phyloP scores from a whole-genome alignment of 2,113 vertebrate species.

The Python bivittatus region DNA sequence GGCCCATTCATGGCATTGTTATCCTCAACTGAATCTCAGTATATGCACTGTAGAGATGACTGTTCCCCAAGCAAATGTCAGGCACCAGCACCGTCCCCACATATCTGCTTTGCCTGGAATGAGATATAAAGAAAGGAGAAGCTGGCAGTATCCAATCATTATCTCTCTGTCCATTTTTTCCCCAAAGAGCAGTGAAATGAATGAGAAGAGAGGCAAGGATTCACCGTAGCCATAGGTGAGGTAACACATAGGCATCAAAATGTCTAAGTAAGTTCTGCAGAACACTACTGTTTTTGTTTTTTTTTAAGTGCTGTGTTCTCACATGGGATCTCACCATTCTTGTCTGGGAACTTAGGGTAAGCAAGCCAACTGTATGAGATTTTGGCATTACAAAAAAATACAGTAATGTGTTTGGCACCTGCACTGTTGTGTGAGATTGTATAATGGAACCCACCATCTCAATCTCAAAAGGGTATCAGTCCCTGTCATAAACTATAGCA shows the following conservation, averaged over 20 bases:
- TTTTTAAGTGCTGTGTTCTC: neutral
- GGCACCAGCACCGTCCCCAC: neutral
- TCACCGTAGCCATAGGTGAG: neutral
- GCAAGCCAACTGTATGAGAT: neutral
- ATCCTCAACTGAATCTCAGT: neutral
- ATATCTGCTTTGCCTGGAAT: neutral
- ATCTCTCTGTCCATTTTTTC: neutral
- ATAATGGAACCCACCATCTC: neutral
- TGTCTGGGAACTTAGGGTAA: neutral
- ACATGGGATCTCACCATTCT: neutral
- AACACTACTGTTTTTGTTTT: neutral
- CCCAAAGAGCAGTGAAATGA: neutral
- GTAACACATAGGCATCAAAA: neutral
- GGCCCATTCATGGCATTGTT: neutral
- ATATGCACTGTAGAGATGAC: neutral
- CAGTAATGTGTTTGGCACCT: neutral
- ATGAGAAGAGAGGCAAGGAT: neutral
- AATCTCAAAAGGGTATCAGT: neutral
- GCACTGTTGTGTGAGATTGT: neutral
- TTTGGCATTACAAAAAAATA: neutral
- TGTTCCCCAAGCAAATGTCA: too few species aligned
- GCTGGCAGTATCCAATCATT: neutral
- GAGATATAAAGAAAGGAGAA: neutral
- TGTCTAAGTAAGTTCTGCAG: neutral
- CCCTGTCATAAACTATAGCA: neutral